These are phyloP conservation scores for Buphagus erythrorhynchus DNA, from an alignment of 2,797 vertebrate genomes.

Conservation along the genomic window DNA sequence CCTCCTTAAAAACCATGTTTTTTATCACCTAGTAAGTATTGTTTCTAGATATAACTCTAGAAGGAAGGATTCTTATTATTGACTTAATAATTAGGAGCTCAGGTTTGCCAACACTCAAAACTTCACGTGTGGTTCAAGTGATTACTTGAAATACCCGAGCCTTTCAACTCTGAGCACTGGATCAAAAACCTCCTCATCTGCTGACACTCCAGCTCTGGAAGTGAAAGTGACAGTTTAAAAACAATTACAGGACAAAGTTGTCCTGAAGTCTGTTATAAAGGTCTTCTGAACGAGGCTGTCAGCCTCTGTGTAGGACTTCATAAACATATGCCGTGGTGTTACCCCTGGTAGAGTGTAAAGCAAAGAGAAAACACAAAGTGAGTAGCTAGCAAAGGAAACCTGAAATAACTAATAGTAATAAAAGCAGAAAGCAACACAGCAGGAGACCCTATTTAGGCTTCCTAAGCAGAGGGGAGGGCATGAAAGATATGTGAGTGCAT, in stretches of 20 bases:
- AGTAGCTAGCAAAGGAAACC: not conserved
- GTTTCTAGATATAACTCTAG: not conserved
- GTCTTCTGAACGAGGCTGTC: not conserved
- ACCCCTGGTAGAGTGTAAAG: not conserved
- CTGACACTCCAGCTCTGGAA: not conserved
- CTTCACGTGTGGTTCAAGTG: rapidly evolving
- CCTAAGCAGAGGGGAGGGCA: not conserved
- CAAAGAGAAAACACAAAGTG: not conserved
- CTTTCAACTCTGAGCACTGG: not conserved
- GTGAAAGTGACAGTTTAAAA: not conserved
- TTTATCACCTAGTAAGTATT: not conserved
- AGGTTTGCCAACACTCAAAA: not conserved
- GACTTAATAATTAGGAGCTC: not conserved
- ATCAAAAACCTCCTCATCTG: not conserved
- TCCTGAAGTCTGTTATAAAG: not conserved
- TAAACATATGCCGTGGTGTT: not conserved
- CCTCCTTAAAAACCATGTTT: not conserved
- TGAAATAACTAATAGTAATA: constrained; percentile 20
- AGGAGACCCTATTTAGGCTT: not conserved
- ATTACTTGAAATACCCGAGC: not conserved
- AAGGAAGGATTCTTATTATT: not conserved
- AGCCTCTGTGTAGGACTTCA: not conserved
- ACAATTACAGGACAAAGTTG: not conserved
- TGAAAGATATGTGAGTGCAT: not conserved
- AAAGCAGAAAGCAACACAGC: constrained; percentile 8